A percentile compares a stretch with the other conserved stretches of the same genome.
Conservation (phyloP, 2,797 vertebrate species). For the Garrulus glandarius region DNA sequence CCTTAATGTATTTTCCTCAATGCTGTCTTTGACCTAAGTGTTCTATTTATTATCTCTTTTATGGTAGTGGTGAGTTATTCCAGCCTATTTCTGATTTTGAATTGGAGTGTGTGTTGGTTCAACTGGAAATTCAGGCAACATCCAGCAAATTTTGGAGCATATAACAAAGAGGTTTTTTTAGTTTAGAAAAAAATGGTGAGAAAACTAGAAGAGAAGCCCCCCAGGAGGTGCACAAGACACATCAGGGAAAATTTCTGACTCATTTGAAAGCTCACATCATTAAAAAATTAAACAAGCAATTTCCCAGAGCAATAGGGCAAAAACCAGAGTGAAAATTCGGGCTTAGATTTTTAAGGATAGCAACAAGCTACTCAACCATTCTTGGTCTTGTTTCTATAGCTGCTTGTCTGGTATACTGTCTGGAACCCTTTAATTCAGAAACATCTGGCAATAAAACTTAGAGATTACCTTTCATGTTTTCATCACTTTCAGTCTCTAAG, state of each 20-base stretch:
- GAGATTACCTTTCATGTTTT: slow-evolving; percentile 64
- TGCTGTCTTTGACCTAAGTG: not conserved
- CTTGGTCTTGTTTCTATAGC: not conserved
- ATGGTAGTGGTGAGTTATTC: not conserved
- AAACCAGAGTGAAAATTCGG: not conserved
- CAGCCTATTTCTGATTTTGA: not conserved
- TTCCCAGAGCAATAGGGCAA: not conserved
- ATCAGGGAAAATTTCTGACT: not conserved
- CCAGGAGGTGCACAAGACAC: not conserved
- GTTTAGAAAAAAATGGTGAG: not conserved
- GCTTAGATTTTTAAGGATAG: not conserved
- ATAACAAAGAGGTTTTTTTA: not conserved
- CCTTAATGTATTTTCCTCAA: not conserved
- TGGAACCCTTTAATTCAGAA: slow-evolving; percentile 51
- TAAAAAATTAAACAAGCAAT: not conserved
- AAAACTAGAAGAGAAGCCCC: not conserved
- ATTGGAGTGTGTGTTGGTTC: not conserved
- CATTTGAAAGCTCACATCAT: not conserved
- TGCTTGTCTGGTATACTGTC: slow-evolving; percentile 9
- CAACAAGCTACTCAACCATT: not conserved
- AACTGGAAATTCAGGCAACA: not conserved
- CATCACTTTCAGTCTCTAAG: slow-evolving; percentile 31
- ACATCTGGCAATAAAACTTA: slow-evolving; percentile 71
- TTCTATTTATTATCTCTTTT: not conserved
- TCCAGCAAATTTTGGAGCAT: not conserved